Base-by-base conservation (phyloP, 2,113 vertebrate species). In the Hippotragus niger region DNA sequence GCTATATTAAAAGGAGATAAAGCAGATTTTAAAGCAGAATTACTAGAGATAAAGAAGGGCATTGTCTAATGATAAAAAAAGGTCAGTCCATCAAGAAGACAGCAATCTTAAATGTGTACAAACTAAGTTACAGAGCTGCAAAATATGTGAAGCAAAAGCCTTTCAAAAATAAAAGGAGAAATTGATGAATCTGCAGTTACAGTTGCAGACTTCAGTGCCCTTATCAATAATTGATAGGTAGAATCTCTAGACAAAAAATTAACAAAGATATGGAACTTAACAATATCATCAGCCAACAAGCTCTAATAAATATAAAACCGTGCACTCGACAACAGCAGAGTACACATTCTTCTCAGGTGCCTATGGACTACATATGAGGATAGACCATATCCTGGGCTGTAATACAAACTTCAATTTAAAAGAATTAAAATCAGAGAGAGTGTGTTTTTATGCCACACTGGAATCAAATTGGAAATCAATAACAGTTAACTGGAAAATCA, bases 241-340 rank as follows among this genome's bases (percentile, higher is more conserved):
- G 84, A 95, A 57, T 78, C 94, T 36, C 60, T 84, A 53, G 60
- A 60, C n/a, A 97, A 84, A 89, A 87, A 74, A 71, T 91, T 60
- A 80, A 23, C 43, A 71, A 88, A 92, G 33, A 45, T 76, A 55
- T 1, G 74, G 40, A 89, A 88, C 47, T 88, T 19, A 84, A 15
- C 43, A 95, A 0, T 10, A 64, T 23, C 53, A 76, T 55, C 27
- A 82, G n/a, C 86, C 53, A 71, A 5, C 55, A 85, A 33, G 10
- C 71, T 85, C n/a, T 90, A 94, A 64, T 55, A 45, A 36, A 83
- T 82, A 45, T 47, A 31, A 92, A 90, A 47, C 8, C 7, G 14
- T 74, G 3, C 23, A 64, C 47, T 52, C 11, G 76, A 6, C 31
- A 83, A 12, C 21, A 92, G 36, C 43, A 94, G 29, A 93, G 21